A percentile compares a stretch with the other conserved stretches of the same genome.
Conservation (phyloP, 2,888 invertebrate genomes). For the Willowsia nigromaculata region DNA sequence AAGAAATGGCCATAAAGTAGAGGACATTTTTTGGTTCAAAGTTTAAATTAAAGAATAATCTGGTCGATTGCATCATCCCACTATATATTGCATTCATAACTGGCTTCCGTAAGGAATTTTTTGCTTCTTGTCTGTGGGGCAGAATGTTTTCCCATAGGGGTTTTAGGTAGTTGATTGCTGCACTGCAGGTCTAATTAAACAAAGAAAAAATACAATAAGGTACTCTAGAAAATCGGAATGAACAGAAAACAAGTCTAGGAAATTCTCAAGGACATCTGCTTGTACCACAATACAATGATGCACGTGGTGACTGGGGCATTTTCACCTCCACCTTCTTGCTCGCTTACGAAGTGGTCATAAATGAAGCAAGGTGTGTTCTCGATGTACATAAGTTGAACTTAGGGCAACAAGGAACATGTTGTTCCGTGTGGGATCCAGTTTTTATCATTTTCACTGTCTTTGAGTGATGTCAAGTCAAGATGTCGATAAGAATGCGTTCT, state of each 20-base stretch:
- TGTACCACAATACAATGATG: not conserved
- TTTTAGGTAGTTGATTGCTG: too few species aligned
- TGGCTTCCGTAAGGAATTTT: too few species aligned
- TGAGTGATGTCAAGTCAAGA: not conserved
- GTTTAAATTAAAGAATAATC: too few species aligned
- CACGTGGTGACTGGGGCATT: not conserved
- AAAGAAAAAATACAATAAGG: not conserved
- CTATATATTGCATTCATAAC: too few species aligned
- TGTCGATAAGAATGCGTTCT: not conserved
- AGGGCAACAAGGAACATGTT: constrained; percentile 37
- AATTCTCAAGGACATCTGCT: constrained; percentile 52
- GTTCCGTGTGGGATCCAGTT: constrained; percentile 64
- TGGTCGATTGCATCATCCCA: too few species aligned
- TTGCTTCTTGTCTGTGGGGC: too few species aligned
- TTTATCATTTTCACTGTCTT: constrained; percentile 1
- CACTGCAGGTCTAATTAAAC: not conserved
- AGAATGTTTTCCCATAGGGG: too few species aligned
- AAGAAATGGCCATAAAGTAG: too few species aligned
- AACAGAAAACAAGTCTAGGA: constrained; percentile 12
- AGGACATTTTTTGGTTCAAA: too few species aligned
- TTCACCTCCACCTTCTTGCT: not conserved
- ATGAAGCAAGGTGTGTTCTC: constrained; percentile 25
- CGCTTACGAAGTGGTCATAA: too few species aligned
- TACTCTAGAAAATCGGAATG: not conserved
- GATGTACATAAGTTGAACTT: not conserved